These are phyloP conservation scores for Lampris megalopsis DNA, from an alignment of 2,113 vertebrate genomes.

Conservation along the genomic window DNA sequence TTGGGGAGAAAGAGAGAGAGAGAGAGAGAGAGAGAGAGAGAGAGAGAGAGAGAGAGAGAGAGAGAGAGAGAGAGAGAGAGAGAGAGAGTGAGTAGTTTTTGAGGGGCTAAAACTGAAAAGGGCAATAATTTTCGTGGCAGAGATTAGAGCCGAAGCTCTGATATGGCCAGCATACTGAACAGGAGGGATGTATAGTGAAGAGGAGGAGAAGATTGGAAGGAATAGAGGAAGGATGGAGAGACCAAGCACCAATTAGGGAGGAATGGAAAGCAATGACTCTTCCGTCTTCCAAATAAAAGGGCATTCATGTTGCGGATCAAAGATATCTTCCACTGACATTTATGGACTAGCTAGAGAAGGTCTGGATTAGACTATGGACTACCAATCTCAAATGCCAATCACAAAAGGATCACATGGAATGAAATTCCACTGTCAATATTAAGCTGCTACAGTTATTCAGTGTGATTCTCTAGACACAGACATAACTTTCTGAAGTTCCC, in stretches of 20 bases:
- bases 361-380: slow-evolving; percentile 5
- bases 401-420: slow-evolving; percentile 18
- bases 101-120: not conserved
- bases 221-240: not conserved
- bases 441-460: slow-evolving; percentile 37
- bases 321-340: not conserved
- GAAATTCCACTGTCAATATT: slow-evolving; percentile 22
- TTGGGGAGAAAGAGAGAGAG: slow-evolving; percentile 4
- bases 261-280: slow-evolving; percentile 14
- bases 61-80: slow-evolving; percentile 7
- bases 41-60: not conserved
- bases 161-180: not conserved
- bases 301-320: slow-evolving; percentile 36
- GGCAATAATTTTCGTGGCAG: not conserved
- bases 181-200: not conserved
- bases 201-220: not conserved
- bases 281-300: slow-evolving; percentile 12
- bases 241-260: not conserved
- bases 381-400: slow-evolving; percentile 13
- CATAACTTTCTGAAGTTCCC: slow-evolving; percentile 1
- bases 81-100: slow-evolving; percentile 7
- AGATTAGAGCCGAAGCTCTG: not conserved
- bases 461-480: slow-evolving; percentile 14
- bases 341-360: slow-evolving; percentile 12
- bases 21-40: not conserved